These are phyloP conservation scores for Microcebus lehilahytsara DNA, from an alignment of 2,113 vertebrate genomes.

Conservation along the genomic window DNA sequence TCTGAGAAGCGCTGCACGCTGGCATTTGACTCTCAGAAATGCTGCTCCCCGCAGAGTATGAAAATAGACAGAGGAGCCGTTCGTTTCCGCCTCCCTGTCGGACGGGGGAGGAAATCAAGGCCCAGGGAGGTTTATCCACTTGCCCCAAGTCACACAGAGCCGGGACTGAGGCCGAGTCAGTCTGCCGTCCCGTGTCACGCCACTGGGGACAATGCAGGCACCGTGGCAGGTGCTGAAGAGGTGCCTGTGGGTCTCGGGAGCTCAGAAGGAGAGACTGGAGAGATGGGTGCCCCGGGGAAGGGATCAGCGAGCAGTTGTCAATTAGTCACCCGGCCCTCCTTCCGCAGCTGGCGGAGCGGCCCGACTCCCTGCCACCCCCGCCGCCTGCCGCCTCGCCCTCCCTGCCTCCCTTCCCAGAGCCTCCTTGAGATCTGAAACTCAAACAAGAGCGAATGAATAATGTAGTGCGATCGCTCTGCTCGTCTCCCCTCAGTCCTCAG, in stretches of 20 bases:
- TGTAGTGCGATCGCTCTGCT: conserved; percentile 82
- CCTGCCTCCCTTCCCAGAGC: conserved; percentile 4
- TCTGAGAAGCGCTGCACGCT: fast-evolving
- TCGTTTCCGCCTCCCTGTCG: fast-evolving
- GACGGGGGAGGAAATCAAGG: background rate
- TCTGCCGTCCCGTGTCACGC: background rate
- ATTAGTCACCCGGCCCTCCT: conserved; percentile 25
- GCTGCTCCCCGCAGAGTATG: background rate
- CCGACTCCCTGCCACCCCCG: background rate
- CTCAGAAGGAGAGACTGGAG: background rate
- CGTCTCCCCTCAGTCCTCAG: conserved; percentile 90
- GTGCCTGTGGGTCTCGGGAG: background rate
- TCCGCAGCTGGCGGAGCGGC: conserved; percentile 53
- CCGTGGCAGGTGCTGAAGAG: background rate
- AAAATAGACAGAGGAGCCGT: background rate
- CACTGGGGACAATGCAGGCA: background rate
- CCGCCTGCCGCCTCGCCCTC: background rate
- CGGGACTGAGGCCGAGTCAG: background rate
- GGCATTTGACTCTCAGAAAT: background rate
- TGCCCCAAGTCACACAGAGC: background rate
- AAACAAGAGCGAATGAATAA: conserved; percentile 90
- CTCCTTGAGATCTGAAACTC: conserved; percentile 81
- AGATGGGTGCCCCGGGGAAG: background rate
- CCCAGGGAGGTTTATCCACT: background rate
- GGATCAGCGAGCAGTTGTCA: background rate